phyloP scores from a whole-genome alignment of 2,888 invertebrate genomes.

The Amphipyra berbera region DNA sequence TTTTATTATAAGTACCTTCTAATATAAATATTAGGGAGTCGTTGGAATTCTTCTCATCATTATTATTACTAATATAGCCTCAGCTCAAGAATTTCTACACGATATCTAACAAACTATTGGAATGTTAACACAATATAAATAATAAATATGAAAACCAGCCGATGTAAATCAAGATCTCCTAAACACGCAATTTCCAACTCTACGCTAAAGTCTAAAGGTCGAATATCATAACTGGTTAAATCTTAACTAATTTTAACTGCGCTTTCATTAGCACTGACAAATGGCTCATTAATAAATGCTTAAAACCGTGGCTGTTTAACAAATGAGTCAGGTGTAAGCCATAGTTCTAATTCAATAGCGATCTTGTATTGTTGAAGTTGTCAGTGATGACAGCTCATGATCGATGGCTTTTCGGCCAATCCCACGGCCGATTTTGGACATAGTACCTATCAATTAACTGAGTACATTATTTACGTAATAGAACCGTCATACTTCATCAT shows the following conservation, averaged over 20 bases:
- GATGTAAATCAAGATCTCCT: conserved; percentile 17
- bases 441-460: background rate
- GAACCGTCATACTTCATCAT: too few species aligned
- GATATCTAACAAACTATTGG: conserved; percentile 33
- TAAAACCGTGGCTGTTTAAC: conserved; percentile 60
- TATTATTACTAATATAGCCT: conserved; percentile 41
- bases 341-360: conserved; percentile 36
- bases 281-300: conserved; percentile 60
- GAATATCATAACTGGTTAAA: conserved; percentile 19
- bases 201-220: conserved; percentile 22
- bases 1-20: too few species aligned
- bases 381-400: conserved; percentile 45
- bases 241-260: conserved; percentile 39
- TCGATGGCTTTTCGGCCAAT: conserved; percentile 15
- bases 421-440: conserved; percentile 4
- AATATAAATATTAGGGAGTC: background rate
- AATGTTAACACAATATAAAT: conserved; percentile 45
- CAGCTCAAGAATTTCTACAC: conserved; percentile 38
- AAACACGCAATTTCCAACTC: conserved; percentile 22
- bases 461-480: too few species aligned
- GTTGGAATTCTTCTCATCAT: background rate
- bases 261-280: conserved; percentile 60
- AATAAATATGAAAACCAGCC: conserved; percentile 42
- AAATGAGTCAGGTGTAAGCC: conserved; percentile 55
- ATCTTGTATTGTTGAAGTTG: conserved; percentile 43